Base-by-base conservation (phyloP, 1,140 invertebrate genomes). In the Neodiprion pinetum region DNA sequence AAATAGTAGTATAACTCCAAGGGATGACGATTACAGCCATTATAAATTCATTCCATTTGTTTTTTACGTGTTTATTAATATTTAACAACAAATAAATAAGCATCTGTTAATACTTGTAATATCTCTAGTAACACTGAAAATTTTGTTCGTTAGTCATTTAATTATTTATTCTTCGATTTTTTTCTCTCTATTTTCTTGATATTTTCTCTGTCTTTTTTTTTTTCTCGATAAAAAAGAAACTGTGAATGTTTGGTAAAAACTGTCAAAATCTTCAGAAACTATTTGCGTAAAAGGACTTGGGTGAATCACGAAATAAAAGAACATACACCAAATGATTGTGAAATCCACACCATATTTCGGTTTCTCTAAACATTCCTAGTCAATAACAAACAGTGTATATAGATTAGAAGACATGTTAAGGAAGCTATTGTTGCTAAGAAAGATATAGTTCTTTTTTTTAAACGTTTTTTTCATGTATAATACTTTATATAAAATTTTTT, bases 51-150 rank as follows among this genome's bases (percentile, higher is more conserved):
- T 65, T 78, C 71, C 61, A 78, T 72, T 50, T 47, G 23, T 49
- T 67, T 79, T 40, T 77, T 77, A 77, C 72, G 78, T 71, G 28
- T 75, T 72, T 78, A 74, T 78, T 78, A 76, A 81, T 85, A 86
- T 82, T 72, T 85, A 86, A 87, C 83, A 87, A 87, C 84, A 87
- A 87, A 87, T 87, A 86, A 87, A 86, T 85, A 85, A 84, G 85
- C 80, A 87, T 87, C 83, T 85, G 82, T 84, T 81, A 82, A 84
- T 85, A 80, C 81, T 84, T 74, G 74, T 86, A 86, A 76, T 61
- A 61, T 86, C 80, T 82, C 80, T 85, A 86, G 85, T 80, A 86
- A 87, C 84, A 87, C 79, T 82, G 80, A 86, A 80, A 80, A 80
- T 83, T 84, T 82, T 76, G 79, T 80, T 79, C 75, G 74, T 80